Conservation (phyloP, 2,797 vertebrate genomes). For the Loris lydekkerianus region DNA sequence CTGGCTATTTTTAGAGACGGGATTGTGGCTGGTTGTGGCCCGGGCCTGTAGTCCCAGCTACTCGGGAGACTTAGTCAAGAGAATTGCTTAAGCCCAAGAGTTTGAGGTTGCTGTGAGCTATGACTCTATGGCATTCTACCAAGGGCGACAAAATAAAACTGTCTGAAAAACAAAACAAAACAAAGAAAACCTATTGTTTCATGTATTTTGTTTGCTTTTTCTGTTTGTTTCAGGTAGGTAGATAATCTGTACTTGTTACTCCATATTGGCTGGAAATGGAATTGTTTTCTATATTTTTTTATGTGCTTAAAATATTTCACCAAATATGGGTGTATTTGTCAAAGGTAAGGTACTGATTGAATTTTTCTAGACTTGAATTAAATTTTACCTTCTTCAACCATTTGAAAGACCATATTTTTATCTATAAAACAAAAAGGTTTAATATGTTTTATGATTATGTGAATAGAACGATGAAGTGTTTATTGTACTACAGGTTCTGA, state of each 20-base stretch:
- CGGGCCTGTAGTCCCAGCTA: too few relatives aligned
- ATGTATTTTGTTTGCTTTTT: slow-evolving; percentile 39
- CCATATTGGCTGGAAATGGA: slow-evolving; percentile 23
- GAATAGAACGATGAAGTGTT: slow-evolving; percentile 45
- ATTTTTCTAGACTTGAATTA: slow-evolving; percentile 52
- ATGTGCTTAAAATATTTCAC: slow-evolving; percentile 58
- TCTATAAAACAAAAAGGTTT: slow-evolving; percentile 68
- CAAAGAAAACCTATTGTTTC: neutral
- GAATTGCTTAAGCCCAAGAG: too few relatives aligned
- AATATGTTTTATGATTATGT: slow-evolving; percentile 48
- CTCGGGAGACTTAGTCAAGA: too few relatives aligned
- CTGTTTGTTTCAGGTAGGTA: slow-evolving; percentile 24
- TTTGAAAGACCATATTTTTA: slow-evolving; percentile 46
- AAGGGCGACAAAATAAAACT: too few relatives aligned
- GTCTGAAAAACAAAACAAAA: too few relatives aligned
- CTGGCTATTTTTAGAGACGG: too few relatives aligned
- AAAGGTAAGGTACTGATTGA: slow-evolving; percentile 11
- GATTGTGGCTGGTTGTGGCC: too few relatives aligned
- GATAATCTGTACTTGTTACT: neutral
- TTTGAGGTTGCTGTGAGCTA: too few relatives aligned
- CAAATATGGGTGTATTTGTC: slow-evolving; percentile 31
- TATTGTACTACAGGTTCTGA: slow-evolving; percentile 6
- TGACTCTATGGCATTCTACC: too few relatives aligned
- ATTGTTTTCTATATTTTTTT: slow-evolving; percentile 12
- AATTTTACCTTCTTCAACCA: slow-evolving; percentile 26